A percentile compares a stretch with the other conserved stretches of the same genome.
Evolutionary conservation across 2,113 vertebrate species (phyloP).

Genomic region (Scortum barcoo): DNA sequence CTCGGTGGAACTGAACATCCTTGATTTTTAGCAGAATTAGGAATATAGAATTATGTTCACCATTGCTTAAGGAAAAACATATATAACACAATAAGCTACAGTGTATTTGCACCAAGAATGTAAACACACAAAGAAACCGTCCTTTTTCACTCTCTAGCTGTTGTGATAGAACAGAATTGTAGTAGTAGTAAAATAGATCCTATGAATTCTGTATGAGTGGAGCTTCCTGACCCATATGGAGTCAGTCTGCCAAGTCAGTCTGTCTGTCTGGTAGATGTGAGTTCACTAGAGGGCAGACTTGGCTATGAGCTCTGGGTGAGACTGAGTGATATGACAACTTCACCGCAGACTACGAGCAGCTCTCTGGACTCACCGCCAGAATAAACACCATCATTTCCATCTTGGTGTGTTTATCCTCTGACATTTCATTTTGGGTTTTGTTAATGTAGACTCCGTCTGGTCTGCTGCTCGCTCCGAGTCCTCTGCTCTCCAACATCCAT

Average conservation of each 20-base stretch:
- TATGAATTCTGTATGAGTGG: constrained; percentile 62
- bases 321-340: constrained; percentile 39
- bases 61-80: not conserved
- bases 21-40: not conserved
- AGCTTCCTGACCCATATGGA: constrained; percentile 55
- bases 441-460: constrained; percentile 91
- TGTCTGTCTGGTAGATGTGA: constrained; percentile 48
- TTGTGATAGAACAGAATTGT: not conserved
- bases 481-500: constrained; percentile 94
- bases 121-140: not conserved
- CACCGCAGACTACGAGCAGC: constrained; percentile 7
- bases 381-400: constrained; percentile 55
- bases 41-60: not conserved
- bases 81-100: not conserved
- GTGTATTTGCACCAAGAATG: not conserved
- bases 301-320: constrained; percentile 39
- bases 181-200: constrained; percentile 61
- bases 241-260: constrained; percentile 38
- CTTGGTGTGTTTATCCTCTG: constrained; percentile 35
- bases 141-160: not conserved
- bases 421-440: constrained; percentile 29
- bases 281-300: constrained; percentile 63
- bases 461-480: constrained; percentile 93
- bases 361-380: constrained; percentile 37
- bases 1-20: no score